Evolutionary conservation across 2,797 vertebrate species (phyloP), one percentile per base, ranked within the genome.

Genomic region (Urocyon cinereoargenteus): DNA sequence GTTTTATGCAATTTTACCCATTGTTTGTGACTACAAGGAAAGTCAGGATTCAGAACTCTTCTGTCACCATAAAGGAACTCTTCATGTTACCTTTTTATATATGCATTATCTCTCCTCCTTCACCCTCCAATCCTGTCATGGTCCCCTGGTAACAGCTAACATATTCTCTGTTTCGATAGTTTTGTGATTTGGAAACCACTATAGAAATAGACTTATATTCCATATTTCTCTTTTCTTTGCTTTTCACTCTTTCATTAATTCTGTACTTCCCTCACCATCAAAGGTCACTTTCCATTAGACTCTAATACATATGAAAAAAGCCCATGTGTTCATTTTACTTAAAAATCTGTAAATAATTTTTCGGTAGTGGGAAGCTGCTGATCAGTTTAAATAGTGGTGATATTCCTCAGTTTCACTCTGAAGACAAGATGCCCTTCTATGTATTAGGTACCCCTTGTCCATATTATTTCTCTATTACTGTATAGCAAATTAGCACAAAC

Each of bases 401-500:
- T n/a, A 45, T 85, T 49, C 31, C 8, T 82, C 22, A 92, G 40
- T 87, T 66, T 86, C 12, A 91, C 10, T 85, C 70, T 68, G 19
- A 85, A 79, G 77, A 72, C 40, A 45, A 45, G 40, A 45, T 89
- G 2, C 1, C 16, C 21, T 84, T 61, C 19, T 92, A 49, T 79
- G 70, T 59, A 59, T 53, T 49, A 89, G n/a, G 45, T 51, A 92
- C 36, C 5, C 24, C 26, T 53, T 62, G 6, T 13, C 8, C n/a
- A 36, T 72, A 64, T 45, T 96, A 40, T 62, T 88, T 91, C 81
- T 53, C 24, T 70, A 51, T 70, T 88, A 22, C 6, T 57, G 3
- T 45, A 18, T 84, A 66, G 55, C 31, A 88, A 85, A 22, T 72
- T 55, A 21, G 5, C 26, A 77, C 24, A 90, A 45, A 45, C 10